These are phyloP conservation scores for Drosophila watanabei DNA, from an alignment of 1,140 invertebrate species.

Conservation along the genomic window DNA sequence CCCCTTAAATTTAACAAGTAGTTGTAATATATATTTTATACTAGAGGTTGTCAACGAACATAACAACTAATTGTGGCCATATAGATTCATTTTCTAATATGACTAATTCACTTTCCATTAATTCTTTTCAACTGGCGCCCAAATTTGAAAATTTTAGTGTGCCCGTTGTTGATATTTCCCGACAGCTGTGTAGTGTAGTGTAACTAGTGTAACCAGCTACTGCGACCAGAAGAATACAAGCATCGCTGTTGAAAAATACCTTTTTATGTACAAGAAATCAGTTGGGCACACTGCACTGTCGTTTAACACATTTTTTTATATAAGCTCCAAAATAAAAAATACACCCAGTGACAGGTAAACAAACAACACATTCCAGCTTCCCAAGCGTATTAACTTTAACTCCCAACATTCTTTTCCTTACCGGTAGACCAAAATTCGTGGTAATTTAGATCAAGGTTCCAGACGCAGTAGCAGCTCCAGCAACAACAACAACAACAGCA, in stretches of 20 bases:
- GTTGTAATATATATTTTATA: no score
- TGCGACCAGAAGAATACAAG: rapidly evolving
- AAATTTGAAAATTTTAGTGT: no score
- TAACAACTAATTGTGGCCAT: no score
- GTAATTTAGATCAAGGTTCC: slow-evolving; percentile 15
- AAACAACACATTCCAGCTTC: background rate
- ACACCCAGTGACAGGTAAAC: slow-evolving; percentile 26
- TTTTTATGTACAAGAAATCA: background rate
- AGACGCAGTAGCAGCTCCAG: slow-evolving; percentile 16
- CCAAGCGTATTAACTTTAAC: no score
- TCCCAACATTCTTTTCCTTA: no score
- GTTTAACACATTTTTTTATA: slow-evolving; percentile 37
- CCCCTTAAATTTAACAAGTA: no score
- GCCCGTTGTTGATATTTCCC: no score
- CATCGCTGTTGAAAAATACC: background rate
- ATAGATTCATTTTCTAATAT: no score
- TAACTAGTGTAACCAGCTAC: background rate
- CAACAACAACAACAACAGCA: slow-evolving; percentile 7
- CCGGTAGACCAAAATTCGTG: slow-evolving; percentile 16
- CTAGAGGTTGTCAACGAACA: no score
- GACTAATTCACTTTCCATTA: no score
- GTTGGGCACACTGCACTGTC: background rate
- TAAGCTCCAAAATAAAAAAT: slow-evolving; percentile 17
- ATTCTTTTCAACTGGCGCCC: no score
- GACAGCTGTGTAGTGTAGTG: no score